Base-by-base conservation (phyloP, 92 coral and sea anemone species). In the Galaxea fascicularis region DNA sequence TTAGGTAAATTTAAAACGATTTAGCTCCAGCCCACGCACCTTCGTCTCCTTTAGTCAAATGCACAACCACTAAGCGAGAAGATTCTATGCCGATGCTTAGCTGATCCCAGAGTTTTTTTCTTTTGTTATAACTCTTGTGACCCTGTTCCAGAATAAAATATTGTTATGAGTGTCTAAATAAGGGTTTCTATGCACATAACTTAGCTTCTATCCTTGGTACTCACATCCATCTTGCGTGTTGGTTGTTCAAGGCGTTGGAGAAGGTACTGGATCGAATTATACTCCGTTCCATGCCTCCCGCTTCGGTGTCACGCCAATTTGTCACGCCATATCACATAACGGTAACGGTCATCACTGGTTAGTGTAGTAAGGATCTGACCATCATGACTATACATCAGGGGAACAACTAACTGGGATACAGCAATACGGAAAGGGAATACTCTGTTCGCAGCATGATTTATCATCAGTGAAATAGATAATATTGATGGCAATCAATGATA, bases 41-140 rank as follows among this genome's bases (percentile, higher is more conserved):
- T 53, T 73, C 85, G 41, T 89, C 58, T 22, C 92, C 91, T 25
- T 74, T 88, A 27, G 74, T 88, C 70, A 93, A 71, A 64, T 89
- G 89, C 24, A 93, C 92, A 10, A 90, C 89, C 26, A 79, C 74
- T 26, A 93, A 65, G 10, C 90, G 85, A 27, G 88, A 71, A 11
- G 54, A 30, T 27, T 91, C 91, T 29, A 74, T 85, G 24, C 70
- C 85, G 73, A 60, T 91, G 73, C 89, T 83, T 11, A 91, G 82
- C 56, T 87, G 91, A 45, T 87, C 86, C 94, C 94, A 91, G 16
- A 91, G 65, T 24, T 70, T 65, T 41, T 83, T 72, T 12, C 57
- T 60, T 54, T 83, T 84, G 53, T 83, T 71, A 21, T 78, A 89
- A 39, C 66, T 27, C 41, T 64, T 68, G 22, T n/a, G 41, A 25